Conservation (phyloP, 64 coral and sea anemone genomes). For the Porites lutea region DNA sequence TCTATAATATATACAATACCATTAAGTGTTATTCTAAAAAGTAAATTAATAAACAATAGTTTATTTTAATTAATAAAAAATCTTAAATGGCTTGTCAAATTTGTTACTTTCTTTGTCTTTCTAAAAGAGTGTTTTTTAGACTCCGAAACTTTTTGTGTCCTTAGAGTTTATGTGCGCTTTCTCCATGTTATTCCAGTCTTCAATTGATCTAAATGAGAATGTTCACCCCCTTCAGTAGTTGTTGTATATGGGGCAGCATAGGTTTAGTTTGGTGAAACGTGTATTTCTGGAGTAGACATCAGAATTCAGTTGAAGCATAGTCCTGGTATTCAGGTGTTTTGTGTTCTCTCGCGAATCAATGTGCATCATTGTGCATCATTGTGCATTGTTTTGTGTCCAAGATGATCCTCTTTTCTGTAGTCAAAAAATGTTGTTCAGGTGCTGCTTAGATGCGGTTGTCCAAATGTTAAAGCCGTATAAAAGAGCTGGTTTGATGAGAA, state of each 20-base stretch:
- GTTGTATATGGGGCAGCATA: slow-evolving; percentile 45
- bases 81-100: too few relatives aligned
- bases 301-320: background rate
- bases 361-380: too few relatives aligned
- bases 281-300: background rate
- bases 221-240: slow-evolving; percentile 53
- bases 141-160: background rate
- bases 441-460: slow-evolving; percentile 18
- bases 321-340: background rate
- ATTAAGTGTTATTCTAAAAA: too few relatives aligned
- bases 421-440: slow-evolving; percentile 20
- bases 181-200: slow-evolving; percentile 59
- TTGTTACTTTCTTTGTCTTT: background rate
- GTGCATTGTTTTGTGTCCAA: background rate
- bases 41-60: too few relatives aligned
- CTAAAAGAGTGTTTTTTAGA: background rate
- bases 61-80: too few relatives aligned
- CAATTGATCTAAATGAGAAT: slow-evolving; percentile 36
- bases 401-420: slow-evolving; percentile 53
- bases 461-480: slow-evolving; percentile 27
- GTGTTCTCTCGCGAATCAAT: background rate
- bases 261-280: slow-evolving; percentile 2
- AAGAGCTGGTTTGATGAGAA: slow-evolving; percentile 10
- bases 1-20: too few relatives aligned
- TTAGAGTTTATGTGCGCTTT: background rate